These are phyloP conservation scores for Scaptomyza cyrtandrae DNA, from an alignment of 2,888 invertebrate genomes.

Conservation along the genomic window DNA sequence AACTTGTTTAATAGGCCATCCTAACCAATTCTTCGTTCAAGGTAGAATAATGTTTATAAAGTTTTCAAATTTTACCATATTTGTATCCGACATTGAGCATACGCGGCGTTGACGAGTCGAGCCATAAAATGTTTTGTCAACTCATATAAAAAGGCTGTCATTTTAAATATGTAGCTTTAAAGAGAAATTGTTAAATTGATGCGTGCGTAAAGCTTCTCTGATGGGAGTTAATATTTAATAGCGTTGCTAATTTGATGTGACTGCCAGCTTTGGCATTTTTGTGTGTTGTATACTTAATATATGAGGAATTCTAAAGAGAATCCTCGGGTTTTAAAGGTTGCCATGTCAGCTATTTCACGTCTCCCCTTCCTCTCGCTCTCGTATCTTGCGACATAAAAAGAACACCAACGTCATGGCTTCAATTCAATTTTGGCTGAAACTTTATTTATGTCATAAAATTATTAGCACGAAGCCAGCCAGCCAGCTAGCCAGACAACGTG, in stretches of 20 bases:
- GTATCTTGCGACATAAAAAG: slow-evolving; percentile 16
- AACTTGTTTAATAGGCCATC: no score
- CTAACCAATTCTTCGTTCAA: no score
- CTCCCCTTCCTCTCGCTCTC: background rate
- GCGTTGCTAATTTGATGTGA: slow-evolving; percentile 44
- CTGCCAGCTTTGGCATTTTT: slow-evolving; percentile 11
- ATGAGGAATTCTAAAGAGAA: slow-evolving; percentile 10
- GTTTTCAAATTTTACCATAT: background rate
- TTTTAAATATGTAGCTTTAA: slow-evolving; percentile 54
- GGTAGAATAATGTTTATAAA: no score
- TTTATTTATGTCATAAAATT: slow-evolving; percentile 72
- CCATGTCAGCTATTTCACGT: background rate
- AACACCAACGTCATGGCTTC: slow-evolving; percentile 33
- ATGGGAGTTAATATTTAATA: slow-evolving; percentile 52
- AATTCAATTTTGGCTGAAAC: slow-evolving; percentile 59
- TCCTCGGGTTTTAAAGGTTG: background rate
- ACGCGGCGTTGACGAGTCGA: slow-evolving; percentile 37
- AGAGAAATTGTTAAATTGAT: slow-evolving; percentile 49
- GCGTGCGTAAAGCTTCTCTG: slow-evolving; percentile 35
- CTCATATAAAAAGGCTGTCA: slow-evolving; percentile 52
- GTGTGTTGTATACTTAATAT: slow-evolving; percentile 12
- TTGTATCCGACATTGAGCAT: slow-evolving; percentile 19
- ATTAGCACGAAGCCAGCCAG: slow-evolving; percentile 46
- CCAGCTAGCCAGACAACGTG: slow-evolving; percentile 30
- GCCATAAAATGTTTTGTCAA: slow-evolving; percentile 46